Percentiles rank a stretch among this genome's conserved stretches.
phyloP scores from a whole-genome alignment of 1,140 invertebrate genomes.

The Lordiphosa clarofinis region DNA sequence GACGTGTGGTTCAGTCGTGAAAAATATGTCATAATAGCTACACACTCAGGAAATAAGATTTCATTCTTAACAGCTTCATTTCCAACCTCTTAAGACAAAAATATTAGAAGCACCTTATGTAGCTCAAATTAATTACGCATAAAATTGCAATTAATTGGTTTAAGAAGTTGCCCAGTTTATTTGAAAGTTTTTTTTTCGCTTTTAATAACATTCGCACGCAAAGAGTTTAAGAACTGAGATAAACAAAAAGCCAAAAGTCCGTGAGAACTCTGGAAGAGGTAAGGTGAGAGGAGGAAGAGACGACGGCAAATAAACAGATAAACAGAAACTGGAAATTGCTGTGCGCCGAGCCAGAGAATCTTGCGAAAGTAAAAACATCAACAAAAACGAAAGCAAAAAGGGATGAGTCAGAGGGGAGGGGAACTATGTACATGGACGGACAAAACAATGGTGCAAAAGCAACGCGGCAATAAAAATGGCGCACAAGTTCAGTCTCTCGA shows the following conservation, averaged over 20 bases:
- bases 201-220: constrained; percentile 21
- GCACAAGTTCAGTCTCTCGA: constrained; percentile 70
- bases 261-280: not conserved
- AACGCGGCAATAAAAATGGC: constrained; percentile 70
- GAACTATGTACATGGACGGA: constrained; percentile 15
- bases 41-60: too few species aligned
- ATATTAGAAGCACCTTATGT: constrained; percentile 49
- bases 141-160: constrained; percentile 76
- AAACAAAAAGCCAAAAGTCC: constrained; percentile 60
- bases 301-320: constrained; percentile 51
- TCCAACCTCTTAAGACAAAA: too few species aligned
- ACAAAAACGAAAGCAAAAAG: constrained; percentile 50
- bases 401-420: not conserved
- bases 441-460: constrained; percentile 57
- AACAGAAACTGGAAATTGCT: constrained; percentile 28
- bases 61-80: too few species aligned
- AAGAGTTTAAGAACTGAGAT: constrained; percentile 67
- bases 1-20: too few species aligned
- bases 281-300: not conserved
- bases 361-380: constrained; percentile 70
- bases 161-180: constrained; percentile 65
- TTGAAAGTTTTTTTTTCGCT: constrained; percentile 44
- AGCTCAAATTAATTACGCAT: constrained; percentile 75
- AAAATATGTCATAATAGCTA: too few species aligned
- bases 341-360: constrained; percentile 43